phyloP scores from a whole-genome alignment of 1,140 invertebrate genomes.

The Pseudomyrmex concolor region DNA sequence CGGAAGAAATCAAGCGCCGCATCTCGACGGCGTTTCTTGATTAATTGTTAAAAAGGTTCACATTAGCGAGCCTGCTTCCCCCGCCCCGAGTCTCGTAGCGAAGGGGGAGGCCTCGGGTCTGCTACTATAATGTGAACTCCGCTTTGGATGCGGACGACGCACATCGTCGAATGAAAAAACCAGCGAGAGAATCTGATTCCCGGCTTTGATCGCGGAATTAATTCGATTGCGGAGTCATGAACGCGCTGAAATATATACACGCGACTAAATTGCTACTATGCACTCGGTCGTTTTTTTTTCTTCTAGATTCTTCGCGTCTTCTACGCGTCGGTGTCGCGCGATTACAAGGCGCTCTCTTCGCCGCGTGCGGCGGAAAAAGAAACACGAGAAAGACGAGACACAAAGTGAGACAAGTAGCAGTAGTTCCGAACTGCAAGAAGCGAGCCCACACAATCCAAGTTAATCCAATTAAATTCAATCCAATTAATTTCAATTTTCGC shows the following conservation, averaged over 20 bases:
- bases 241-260: constrained; percentile 36
- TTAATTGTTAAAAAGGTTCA: no score
- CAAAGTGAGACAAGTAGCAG: neutral
- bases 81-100: no score
- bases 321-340: constrained; percentile 41
- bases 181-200: neutral
- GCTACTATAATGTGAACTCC: no score
- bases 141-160: no score
- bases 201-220: neutral
- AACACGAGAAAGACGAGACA: neutral
- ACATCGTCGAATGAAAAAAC: neutral
- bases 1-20: neutral
- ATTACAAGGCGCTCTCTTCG: constrained; percentile 40
- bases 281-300: constrained; percentile 14
- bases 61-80: no score
- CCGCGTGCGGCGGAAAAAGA: neutral
- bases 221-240: constrained; percentile 61
- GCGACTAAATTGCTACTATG: neutral
- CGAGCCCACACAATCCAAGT: neutral
- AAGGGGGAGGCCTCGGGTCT: no score
- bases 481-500: no score
- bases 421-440: neutral
- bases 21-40: neutral
- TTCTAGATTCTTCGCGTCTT: no score
- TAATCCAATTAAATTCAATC: no score